phyloP scores from a whole-genome alignment of 2,113 vertebrate species.

The Leptobrachium ailaonicum region DNA sequence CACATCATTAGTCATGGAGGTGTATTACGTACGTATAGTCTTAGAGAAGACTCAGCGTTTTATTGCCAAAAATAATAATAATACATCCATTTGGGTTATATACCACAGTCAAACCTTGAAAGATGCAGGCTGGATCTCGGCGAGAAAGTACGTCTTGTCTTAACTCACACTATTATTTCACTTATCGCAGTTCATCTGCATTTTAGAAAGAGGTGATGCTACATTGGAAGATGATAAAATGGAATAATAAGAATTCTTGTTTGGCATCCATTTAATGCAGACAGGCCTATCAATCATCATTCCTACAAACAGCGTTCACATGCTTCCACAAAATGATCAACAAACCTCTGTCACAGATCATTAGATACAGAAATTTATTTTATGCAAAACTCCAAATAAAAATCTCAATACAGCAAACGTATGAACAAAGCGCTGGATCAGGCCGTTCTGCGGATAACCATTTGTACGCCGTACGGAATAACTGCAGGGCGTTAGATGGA shows the following conservation, averaged over 20 bases:
- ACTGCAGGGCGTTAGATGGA: too few species aligned
- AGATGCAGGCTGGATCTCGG: too few species aligned
- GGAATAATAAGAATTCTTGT: background rate
- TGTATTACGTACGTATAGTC: too few species aligned
- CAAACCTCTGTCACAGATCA: background rate
- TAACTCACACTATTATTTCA: background rate
- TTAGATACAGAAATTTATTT: constrained; percentile 34
- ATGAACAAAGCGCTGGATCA: background rate
- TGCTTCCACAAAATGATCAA: background rate
- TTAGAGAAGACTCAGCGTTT: too few species aligned
- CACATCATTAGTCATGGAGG: too few species aligned
- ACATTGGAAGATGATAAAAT: background rate
- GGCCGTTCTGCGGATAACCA: background rate
- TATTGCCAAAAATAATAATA: too few species aligned
- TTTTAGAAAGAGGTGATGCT: background rate
- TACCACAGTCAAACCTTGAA: too few species aligned
- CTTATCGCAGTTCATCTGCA: background rate
- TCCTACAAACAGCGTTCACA: background rate
- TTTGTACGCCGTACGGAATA: too few species aligned
- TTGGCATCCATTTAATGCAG: constrained; percentile 7
- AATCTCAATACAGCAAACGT: background rate
- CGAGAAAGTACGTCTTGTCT: background rate
- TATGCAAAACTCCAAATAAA: background rate
- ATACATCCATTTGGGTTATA: too few species aligned
- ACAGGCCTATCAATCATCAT: constrained; percentile 20